Evolutionary conservation across 2,797 vertebrate genomes (phyloP).

Genomic region (Enteromius unitaeniatus): DNA sequence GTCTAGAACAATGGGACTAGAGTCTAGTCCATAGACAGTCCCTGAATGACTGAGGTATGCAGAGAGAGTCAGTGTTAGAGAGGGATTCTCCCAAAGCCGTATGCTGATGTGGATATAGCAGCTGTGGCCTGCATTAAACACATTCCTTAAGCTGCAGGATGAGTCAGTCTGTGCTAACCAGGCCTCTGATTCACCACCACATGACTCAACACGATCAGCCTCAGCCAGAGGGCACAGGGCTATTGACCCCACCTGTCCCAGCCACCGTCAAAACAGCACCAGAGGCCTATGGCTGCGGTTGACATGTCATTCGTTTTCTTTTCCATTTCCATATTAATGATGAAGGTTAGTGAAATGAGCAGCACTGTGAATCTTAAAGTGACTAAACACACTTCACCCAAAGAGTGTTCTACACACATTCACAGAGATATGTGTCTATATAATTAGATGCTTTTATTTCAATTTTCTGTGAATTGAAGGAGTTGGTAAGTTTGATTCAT

Average conservation of each 20-base stretch:
- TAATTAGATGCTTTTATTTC: background rate
- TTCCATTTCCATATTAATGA: background rate
- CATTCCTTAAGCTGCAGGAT: constrained; percentile 33
- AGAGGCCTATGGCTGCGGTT: background rate
- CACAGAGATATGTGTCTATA: background rate
- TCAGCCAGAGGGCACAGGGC: constrained; percentile 14
- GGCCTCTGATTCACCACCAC: constrained; percentile 33
- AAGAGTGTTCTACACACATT: background rate
- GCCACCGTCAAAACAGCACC: constrained; percentile 16
- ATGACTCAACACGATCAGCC: constrained; percentile 32
- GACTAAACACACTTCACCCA: background rate
- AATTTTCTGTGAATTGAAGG: background rate
- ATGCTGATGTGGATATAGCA: constrained; percentile 1
- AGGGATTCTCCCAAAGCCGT: constrained; percentile 8
- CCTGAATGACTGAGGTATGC: background rate
- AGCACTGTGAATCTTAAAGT: background rate
- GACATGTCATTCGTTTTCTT: background rate
- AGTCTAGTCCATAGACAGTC: background rate
- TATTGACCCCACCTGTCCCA: constrained; percentile 14
- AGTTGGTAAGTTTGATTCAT: background rate
- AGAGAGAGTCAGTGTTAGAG: background rate
- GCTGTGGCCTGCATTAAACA: constrained; percentile 6
- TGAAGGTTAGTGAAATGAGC: background rate
- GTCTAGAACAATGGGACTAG: no score
- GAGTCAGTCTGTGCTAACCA: constrained; percentile 36